These are phyloP conservation scores for Halocynthia aurantium DNA, from an alignment of 23 tunicate genomes.

Conservation along the genomic window DNA sequence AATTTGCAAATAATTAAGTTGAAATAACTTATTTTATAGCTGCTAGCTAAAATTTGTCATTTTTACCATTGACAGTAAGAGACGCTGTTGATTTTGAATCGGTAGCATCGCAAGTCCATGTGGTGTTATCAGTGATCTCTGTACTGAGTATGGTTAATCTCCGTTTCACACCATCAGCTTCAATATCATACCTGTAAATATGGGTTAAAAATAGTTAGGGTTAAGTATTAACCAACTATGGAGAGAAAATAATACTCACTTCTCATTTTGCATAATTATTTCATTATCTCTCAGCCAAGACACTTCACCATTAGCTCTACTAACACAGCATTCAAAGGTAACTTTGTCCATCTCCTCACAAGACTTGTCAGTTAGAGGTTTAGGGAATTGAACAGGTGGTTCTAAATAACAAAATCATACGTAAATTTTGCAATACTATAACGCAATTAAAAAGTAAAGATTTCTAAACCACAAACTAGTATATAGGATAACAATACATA, in stretches of 20 bases:
- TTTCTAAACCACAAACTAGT: neutral
- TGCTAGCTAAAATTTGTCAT: neutral
- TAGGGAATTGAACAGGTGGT: conserved; percentile 75
- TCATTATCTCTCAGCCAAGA: conserved; percentile 47
- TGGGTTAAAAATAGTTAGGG: neutral
- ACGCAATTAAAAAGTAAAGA: neutral
- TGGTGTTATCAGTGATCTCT: conserved; percentile 37
- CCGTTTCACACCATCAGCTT: conserved; percentile 46
- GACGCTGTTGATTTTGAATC: conserved; percentile 60
- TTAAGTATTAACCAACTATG: no score
- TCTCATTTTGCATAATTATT: conserved; percentile 30
- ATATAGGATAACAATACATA: conserved; percentile 3
- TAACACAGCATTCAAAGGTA: conserved; percentile 63
- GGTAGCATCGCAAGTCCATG: conserved; percentile 78
- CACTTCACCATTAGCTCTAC: conserved; percentile 50
- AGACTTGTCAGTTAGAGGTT: conserved; percentile 27
- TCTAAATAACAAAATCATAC: conserved; percentile 23
- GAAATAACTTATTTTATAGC: neutral
- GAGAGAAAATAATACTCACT: conserved; percentile 3
- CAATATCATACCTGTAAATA: conserved; percentile 36
- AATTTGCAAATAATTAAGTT: neutral
- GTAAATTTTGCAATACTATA: neutral
- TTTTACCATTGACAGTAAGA: conserved; percentile 67
- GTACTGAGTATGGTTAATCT: conserved; percentile 33
- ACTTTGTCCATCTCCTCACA: conserved; percentile 75